Evolutionary conservation across 64 coral and sea anemone species (phyloP).

Genomic region (Stylophora pistillata): DNA sequence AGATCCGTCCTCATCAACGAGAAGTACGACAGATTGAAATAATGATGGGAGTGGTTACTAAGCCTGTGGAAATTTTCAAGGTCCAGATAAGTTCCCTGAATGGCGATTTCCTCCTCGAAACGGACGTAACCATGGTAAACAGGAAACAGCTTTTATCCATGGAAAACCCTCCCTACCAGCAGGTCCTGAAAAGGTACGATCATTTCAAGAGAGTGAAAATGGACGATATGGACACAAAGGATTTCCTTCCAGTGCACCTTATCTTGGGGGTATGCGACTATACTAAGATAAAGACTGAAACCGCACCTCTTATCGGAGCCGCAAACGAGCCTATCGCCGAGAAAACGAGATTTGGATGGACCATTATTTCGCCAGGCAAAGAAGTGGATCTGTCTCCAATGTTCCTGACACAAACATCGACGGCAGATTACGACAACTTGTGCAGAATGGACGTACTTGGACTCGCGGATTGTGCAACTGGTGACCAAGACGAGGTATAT

Average conservation of each 20-base stretch:
- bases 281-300: conserved; percentile 58
- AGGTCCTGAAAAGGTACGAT: conserved; percentile 24
- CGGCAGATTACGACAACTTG: conserved; percentile 52
- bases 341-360: conserved; percentile 39
- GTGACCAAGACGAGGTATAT: conserved; percentile 34
- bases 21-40: conserved; percentile 34
- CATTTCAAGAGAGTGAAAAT: conserved; percentile 65
- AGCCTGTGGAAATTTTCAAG: neutral
- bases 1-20: neutral
- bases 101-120: conserved; percentile 12
- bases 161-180: conserved; percentile 18
- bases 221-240: too few species aligned
- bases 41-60: conserved; percentile 25
- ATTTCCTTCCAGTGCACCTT: too few species aligned
- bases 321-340: conserved; percentile 36
- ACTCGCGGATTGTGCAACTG: conserved; percentile 4
- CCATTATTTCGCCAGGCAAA: conserved; percentile 71
- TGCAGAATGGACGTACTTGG: conserved; percentile 45
- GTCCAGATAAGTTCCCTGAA: conserved; percentile 5
- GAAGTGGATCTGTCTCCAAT: conserved; percentile 23
- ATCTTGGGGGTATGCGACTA: conserved; percentile 45
- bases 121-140: too few species aligned
- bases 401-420: conserved; percentile 32
- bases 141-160: too few species aligned
- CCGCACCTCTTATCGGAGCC: conserved; percentile 30